These are phyloP conservation scores for Proales similis DNA, from an alignment of 1,140 invertebrate genomes.

Conservation along the genomic window DNA sequence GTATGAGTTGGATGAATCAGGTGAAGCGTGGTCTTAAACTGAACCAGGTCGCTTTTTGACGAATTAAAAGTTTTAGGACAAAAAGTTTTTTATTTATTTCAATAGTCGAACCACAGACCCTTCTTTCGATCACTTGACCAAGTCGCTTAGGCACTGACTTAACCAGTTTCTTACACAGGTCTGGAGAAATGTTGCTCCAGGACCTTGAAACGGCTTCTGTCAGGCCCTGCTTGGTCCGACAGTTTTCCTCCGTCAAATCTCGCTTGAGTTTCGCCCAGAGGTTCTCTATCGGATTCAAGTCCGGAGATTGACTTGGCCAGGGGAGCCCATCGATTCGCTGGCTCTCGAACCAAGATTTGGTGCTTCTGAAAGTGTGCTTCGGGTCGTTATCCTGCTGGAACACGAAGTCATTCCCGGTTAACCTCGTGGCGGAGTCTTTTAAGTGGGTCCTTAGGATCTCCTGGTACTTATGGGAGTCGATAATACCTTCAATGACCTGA, in stretches of 20 bases:
- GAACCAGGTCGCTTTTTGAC: too few species aligned
- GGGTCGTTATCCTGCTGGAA: constrained; percentile 24
- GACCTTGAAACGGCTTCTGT: neutral
- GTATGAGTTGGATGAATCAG: too few species aligned
- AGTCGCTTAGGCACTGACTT: neutral
- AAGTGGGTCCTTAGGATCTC: neutral
- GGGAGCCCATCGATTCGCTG: neutral
- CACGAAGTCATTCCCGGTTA: neutral
- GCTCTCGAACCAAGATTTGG: constrained; percentile 1
- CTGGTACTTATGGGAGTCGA: neutral
- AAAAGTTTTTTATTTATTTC: too few species aligned
- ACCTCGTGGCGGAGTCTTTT: neutral
- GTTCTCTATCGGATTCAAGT: constrained; percentile 34
- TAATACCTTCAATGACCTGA: neutral
- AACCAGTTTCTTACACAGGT: neutral
- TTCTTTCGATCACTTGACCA: too few species aligned
- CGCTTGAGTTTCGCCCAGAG: neutral
- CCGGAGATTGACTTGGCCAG: neutral
- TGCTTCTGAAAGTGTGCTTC: constrained; percentile 2
- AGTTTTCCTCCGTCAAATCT: neutral
- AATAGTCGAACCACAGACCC: too few species aligned
- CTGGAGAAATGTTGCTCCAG: neutral
- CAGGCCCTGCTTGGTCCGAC: neutral
- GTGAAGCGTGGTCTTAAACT: too few species aligned
- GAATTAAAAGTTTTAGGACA: too few species aligned